Evolutionary conservation across 2,797 vertebrate genomes (phyloP).

Genomic region (Oryzias dopingdopingensis): DNA sequence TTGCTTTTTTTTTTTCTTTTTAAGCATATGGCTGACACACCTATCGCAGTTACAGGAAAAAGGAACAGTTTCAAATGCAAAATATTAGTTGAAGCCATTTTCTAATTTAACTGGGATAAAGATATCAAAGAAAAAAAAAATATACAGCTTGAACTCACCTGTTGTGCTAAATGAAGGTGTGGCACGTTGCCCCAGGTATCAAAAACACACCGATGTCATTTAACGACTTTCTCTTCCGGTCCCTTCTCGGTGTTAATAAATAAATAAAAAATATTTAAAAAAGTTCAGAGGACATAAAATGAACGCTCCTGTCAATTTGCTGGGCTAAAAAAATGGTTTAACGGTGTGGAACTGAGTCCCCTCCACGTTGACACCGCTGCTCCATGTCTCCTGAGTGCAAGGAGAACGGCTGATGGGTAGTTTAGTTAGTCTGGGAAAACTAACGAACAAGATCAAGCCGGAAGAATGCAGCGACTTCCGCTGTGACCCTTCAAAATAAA

Average conservation of each 20-base stretch:
- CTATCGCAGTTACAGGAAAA: no score
- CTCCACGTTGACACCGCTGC: conserved; percentile 60
- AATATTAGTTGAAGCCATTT: not conserved
- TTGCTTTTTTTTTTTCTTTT: no score
- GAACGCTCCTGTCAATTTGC: conserved; percentile 3
- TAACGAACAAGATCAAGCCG: not conserved
- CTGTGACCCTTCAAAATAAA: conserved; percentile 45
- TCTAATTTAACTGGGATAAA: not conserved
- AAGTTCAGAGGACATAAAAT: not conserved
- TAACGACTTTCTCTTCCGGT: conserved; percentile 45
- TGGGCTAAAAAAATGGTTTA: conserved; percentile 1
- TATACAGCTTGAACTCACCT: conserved; percentile 64
- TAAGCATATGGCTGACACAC: no score
- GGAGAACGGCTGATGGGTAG: conserved; percentile 41
- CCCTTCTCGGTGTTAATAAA: not conserved
- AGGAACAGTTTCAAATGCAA: not conserved
- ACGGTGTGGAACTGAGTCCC: conserved; percentile 13
- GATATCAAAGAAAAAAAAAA: not conserved
- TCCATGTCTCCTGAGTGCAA: conserved; percentile 69
- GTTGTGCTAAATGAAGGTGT: conserved; percentile 75
- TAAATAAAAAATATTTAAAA: not conserved
- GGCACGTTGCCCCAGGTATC: conserved; percentile 73
- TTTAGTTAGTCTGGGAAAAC: conserved; percentile 17
- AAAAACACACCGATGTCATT: conserved; percentile 68
- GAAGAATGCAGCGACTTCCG: conserved; percentile 25